Conservation (phyloP, 2,113 vertebrate genomes). For the Pelecanus crispus region DNA sequence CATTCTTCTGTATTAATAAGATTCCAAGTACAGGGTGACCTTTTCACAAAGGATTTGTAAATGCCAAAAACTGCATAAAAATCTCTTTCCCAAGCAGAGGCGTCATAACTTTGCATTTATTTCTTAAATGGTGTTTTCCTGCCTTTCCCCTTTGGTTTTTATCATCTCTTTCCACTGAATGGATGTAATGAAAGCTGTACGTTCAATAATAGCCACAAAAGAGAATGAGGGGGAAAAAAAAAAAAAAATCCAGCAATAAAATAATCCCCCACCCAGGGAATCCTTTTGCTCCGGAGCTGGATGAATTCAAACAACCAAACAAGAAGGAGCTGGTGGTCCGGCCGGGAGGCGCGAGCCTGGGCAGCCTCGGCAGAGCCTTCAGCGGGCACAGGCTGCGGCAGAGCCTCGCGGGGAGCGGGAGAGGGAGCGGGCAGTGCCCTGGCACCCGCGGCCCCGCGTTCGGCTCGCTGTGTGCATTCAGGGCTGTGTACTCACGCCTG, state of each 20-base stretch:
- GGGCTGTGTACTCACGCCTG: accelerated
- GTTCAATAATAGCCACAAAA: not conserved
- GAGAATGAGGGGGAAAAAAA: not conserved
- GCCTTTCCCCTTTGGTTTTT: not conserved
- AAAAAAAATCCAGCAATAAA: not conserved
- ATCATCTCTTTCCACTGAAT: not conserved
- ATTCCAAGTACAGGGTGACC: constrained; percentile 75
- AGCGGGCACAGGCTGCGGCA: not conserved
- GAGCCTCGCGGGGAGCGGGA: not conserved
- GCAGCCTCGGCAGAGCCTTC: not conserved
- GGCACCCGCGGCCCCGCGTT: accelerated
- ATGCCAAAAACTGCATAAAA: constrained; percentile 80
- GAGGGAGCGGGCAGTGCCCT: accelerated
- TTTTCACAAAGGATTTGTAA: constrained; percentile 85
- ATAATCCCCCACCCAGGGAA: accelerated
- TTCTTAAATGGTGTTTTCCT: constrained; percentile 16
- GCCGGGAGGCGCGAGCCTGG: not conserved
- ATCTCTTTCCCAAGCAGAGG: constrained; percentile 60
- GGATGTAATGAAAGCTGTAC: not conserved
- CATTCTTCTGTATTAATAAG: constrained; percentile 74
- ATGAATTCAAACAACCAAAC: not conserved
- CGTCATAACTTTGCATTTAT: constrained; percentile 49
- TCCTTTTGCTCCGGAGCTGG: not conserved
- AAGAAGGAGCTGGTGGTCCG: no score
- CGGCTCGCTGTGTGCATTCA: accelerated